Conservation (phyloP, 2,888 invertebrate genomes). For the Acleris holmiana region DNA sequence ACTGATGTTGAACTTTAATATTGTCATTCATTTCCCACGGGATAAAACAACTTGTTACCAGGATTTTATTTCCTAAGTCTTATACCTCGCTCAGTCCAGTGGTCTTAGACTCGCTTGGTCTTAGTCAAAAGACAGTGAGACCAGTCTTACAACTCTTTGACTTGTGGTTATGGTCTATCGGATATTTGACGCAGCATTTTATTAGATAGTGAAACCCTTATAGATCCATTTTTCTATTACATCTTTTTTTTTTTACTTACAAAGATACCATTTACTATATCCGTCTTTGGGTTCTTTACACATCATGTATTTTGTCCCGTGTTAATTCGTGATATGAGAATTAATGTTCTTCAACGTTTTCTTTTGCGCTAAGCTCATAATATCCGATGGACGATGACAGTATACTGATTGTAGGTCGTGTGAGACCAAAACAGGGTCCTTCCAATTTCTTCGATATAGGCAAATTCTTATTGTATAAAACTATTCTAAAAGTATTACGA, state of each 20-base stretch:
- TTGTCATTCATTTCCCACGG: conserved; percentile 19
- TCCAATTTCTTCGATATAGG: conserved; percentile 70
- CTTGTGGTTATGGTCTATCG: not conserved
- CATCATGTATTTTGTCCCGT: not conserved
- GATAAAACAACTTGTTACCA: conserved; percentile 61
- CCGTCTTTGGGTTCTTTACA: too few relatives aligned
- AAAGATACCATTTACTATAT: too few relatives aligned
- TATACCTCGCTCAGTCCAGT: conserved; percentile 66
- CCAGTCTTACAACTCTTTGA: conserved; percentile 20
- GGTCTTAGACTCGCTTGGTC: conserved; percentile 45
- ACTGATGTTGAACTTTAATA: not conserved
- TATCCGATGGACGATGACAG: conserved; percentile 10
- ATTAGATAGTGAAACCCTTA: not conserved
- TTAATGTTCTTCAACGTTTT: not conserved
- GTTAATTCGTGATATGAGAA: not conserved
- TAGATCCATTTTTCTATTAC: too few relatives aligned
- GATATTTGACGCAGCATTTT: conserved; percentile 11
- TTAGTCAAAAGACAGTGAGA: conserved; percentile 42
- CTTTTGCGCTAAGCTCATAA: not conserved
- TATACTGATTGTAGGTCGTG: conserved; percentile 50
- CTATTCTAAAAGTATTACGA: conserved; percentile 74
- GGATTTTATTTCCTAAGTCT: conserved; percentile 51
- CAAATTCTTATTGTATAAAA: conserved; percentile 59
- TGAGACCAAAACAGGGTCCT: conserved; percentile 75
- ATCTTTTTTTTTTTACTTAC: too few relatives aligned